Conservation (phyloP, 2,797 vertebrate species). For the Acrocephalus scirpaceus region DNA sequence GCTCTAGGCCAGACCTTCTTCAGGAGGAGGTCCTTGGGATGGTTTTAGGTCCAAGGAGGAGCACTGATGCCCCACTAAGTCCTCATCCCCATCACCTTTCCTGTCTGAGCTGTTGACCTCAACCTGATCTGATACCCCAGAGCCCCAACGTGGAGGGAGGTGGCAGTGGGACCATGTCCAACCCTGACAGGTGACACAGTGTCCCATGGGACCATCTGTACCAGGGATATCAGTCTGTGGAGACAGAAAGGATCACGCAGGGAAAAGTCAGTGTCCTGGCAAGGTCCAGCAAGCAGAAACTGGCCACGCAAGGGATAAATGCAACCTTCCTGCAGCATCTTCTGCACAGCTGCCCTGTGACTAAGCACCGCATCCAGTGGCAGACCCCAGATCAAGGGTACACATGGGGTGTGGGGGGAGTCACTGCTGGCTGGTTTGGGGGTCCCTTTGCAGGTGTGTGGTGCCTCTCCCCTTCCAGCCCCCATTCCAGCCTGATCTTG, state of each 20-base stretch:
- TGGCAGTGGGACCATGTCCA: not conserved
- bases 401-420: accelerated
- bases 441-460: not conserved
- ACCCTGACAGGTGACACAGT: not conserved
- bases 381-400: not conserved
- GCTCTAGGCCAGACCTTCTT: not conserved
- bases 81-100: not conserved
- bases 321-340: accelerated
- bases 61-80: not conserved
- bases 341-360: not conserved
- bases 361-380: not conserved
- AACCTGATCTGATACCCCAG: not conserved
- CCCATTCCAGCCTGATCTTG: accelerated
- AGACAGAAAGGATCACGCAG: not conserved
- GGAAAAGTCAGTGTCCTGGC: not conserved
- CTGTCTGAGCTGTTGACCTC: not conserved
- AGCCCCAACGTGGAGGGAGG: too few relatives aligned
- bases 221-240: not conserved
- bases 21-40: not conserved
- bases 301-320: accelerated
- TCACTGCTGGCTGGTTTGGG: not conserved
- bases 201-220: not conserved
- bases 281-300: not conserved
- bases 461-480: not conserved
- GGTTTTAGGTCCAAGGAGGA: not conserved